Evolutionary conservation across 2,113 vertebrate species (phyloP), one percentile per base, ranked within the genome.

Genomic region (Crotalus helleri): DNA sequence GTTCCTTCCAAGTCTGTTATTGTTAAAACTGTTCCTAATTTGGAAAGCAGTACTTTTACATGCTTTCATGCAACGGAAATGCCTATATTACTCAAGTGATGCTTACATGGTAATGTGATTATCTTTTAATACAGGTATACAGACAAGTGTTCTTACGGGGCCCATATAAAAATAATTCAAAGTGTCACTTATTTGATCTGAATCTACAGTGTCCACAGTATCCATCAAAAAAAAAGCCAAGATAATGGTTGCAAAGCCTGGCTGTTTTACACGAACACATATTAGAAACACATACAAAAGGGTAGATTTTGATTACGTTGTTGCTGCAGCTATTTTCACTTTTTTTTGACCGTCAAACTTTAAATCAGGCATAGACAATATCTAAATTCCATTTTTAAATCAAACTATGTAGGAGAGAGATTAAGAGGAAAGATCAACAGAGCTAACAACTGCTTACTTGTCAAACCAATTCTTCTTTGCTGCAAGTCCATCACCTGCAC

Each of bases 391-490:
- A 39, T 2, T 33, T 74, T 74, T 74, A 39, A 7, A 74, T 17
- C 69, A 74, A 74, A 74, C 17, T 74, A 8, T 19, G n/a, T 19
- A 2, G 69, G 69, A 17, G n/a, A n/a, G 64, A 33, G 15, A 17
- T 74, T 81, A 81, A 39, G 69, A 19, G 5, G 69, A 39, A 33
- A 2, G n/a, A 5, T 74, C 53, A 91, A 89, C 61, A 33, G 13
- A 24, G 53, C 94, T 88, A 93, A 94, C 6, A 33, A 51, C 89
- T 94, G 94, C 98, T 98, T 98, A 99, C 99, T 99, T 99, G 96
- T 99, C 99, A 98, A 99, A 99, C 99, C 99, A 99, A 85, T 98
- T 98, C 97, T 99, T 99, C 98, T 99, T 99, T 61, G 96, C 10
- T 95, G 97, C 97, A 96, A 98, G 96, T 91, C 97, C 98, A 95